Evolutionary conservation across 1,140 invertebrate genomes (phyloP), one percentile per base, ranked within the genome.

Genomic region (Fopius arisanus): DNA sequence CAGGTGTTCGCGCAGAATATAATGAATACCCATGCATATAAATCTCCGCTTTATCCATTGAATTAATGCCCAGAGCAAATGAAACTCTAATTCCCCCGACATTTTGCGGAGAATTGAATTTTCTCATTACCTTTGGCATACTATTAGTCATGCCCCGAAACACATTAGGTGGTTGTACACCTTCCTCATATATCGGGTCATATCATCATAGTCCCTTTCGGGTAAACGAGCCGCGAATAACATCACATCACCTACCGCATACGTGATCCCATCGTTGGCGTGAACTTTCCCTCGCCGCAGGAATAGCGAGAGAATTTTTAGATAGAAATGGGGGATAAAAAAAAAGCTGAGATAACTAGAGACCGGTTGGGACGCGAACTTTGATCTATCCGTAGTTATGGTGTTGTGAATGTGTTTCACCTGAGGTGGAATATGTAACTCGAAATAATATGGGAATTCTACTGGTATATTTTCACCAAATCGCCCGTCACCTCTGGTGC

Each of bases 361-460:
- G 54, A 59, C 54, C 54, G 54, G 54, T 59, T 59, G 54, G 54
- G 54, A 59, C 41, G 62, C 70, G 70, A 71, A 71, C 70, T 71
- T 71, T 71, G 70, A 71, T 71, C 70, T 71, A 71, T 71, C 70
- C 68, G 68, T 23, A 59, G 54, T 59, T 59, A 59, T 59, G 54
- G 54, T 59, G 54, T 26, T 59, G 54, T 59, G 54, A 59, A 59
- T 59, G 41, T 71, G 43, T 69, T 69, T 51, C 67, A 41, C 37
- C 7, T 40, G 70, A 65, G 40, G 14, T 40, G 19, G 29, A 41
- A 21, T 40, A 63, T 40, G 31, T 29, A 62, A 31, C 70, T 65
- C 54, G 29, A 7, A 37, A 40, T 43, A 28, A 63, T 71, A 37
- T 63, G 14, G 12, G 14, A 63, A 28, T 65, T 21, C 62, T 33